Evolutionary conservation across 2,888 invertebrate genomes (phyloP), one percentile per base, ranked within the genome.

Genomic region (Deilephila elpenor): DNA sequence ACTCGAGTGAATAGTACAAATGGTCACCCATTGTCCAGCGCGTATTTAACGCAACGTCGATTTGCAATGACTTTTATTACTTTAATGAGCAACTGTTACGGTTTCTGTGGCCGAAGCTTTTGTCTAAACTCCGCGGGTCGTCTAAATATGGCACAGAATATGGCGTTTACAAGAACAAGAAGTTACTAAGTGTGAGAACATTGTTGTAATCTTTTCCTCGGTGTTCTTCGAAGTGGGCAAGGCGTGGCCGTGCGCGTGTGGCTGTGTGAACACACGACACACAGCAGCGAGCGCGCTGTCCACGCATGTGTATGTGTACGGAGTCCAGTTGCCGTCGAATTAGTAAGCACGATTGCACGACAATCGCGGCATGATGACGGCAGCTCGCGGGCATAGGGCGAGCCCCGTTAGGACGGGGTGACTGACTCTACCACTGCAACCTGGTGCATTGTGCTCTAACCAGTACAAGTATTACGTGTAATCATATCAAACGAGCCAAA

Each of bases 391-490:
- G 84, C 92, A 89, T 91, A 93, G 93, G 93, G 93, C 93, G 90
- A 91, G 90, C 89, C 91, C 94, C 93, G 93, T 94, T 93, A 93
- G 89, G 88, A 87, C 89, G 93, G 89, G 94, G 94, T 94, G 93
- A 94, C 89, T 94, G 94, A 94, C 94, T 91, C 87, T 84, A 88
- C 85, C 91, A 90, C 88, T 92, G 92, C 92, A 93, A 89, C 93
- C 92, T 93, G 94, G 94, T 93, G 94, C 94, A 94, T 93, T 93
- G 94, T 93, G 94, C 93, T 93, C 91, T 92, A 94, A 93, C 91
- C 92, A 93, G 94, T 92, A 92, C 94, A 89, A 67, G 86, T 87
- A 91, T 89, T 92, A 90, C 89, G 89, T 90, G 88, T 90, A 89
- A 90, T 90, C 90, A 90, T 90, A 91, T 89, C 86, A 88, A 86